A percentile compares a stretch with the other conserved stretches of the same genome.
Evolutionary conservation across 2,797 vertebrate species (phyloP).

Genomic region (Pseudochirops corinnae): DNA sequence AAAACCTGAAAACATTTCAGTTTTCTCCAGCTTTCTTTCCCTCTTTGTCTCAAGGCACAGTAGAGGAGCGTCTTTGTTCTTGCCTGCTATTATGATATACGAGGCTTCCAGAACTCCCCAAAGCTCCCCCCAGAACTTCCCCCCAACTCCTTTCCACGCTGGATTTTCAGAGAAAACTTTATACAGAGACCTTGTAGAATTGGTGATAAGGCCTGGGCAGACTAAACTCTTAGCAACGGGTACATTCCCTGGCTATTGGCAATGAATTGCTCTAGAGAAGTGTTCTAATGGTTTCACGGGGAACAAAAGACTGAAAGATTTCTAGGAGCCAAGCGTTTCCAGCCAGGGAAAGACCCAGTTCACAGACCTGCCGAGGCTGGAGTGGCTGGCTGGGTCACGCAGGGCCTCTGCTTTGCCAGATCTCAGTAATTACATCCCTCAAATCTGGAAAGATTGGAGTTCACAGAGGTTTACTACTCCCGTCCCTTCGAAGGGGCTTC

Average conservation of each 20-base stretch:
- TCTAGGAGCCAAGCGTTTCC: slow-evolving; percentile 56
- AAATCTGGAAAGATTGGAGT: not conserved
- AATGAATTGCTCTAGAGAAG: slow-evolving; percentile 21
- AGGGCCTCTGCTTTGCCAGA: slow-evolving; percentile 51
- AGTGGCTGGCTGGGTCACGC: slow-evolving; percentile 49
- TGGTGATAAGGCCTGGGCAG: slow-evolving; percentile 57
- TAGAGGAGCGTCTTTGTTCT: slow-evolving; percentile 21
- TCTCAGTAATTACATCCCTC: slow-evolving; percentile 45
- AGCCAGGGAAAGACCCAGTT: slow-evolving; percentile 23
- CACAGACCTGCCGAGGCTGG: not conserved
- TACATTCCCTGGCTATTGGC: not conserved
- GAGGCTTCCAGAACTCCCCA: not conserved
- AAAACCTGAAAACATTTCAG: not conserved
- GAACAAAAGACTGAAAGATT: slow-evolving; percentile 75
- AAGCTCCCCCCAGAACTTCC: not conserved
- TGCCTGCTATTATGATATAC: not conserved
- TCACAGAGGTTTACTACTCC: not conserved
- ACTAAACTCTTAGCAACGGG: slow-evolving; percentile 66
- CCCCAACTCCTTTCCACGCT: not conserved
- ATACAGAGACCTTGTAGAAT: slow-evolving; percentile 28
- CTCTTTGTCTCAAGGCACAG: not conserved
- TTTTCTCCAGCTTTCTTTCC: not conserved
- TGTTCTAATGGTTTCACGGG: slow-evolving; percentile 38
- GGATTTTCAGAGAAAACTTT: slow-evolving; percentile 56
- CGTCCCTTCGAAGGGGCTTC: not conserved